Percentiles rank a stretch among this genome's conserved stretches.
These are phyloP conservation scores for Poecilus cupreus DNA, from an alignment of 2,888 invertebrate genomes.

Conservation along the genomic window DNA sequence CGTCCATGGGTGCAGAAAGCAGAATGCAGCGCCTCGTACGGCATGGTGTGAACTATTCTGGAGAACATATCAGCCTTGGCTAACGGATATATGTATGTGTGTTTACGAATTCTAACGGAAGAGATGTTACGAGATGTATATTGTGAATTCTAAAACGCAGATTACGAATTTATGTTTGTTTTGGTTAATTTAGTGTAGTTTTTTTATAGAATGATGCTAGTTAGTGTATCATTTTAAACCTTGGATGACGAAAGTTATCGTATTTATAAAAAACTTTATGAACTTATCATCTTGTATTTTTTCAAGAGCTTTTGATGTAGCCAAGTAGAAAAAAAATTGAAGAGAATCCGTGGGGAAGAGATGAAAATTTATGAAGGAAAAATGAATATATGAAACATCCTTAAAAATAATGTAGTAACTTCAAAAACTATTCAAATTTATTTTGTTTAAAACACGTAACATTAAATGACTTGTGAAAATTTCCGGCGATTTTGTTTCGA, in stretches of 20 bases:
- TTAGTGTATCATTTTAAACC: constrained; percentile 10
- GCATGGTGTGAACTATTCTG: not conserved
- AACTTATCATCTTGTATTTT: not conserved
- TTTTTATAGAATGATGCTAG: not conserved
- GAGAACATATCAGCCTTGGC: not conserved
- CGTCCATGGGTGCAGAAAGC: no score
- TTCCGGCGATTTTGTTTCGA: not conserved
- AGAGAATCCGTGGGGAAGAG: not conserved
- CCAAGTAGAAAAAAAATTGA: not conserved
- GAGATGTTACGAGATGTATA: not conserved
- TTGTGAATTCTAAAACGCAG: not conserved
- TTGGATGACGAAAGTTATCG: not conserved
- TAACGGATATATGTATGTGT: not conserved
- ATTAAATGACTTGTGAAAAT: not conserved
- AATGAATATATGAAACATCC: not conserved
- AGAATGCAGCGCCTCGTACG: no score
- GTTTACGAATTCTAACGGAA: not conserved
- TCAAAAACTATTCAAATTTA: constrained; percentile 8
- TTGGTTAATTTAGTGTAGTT: not conserved
- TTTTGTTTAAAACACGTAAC: not conserved
- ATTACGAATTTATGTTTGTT: constrained; percentile 19
- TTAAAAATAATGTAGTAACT: not conserved
- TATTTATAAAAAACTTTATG: not conserved
- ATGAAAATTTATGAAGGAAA: not conserved
- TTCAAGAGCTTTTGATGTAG: not conserved